Percentiles rank a stretch among this genome's conserved stretches.
These are phyloP conservation scores for Trematomus loennbergii DNA, from an alignment of 2,113 vertebrate species.

Conservation along the genomic window DNA sequence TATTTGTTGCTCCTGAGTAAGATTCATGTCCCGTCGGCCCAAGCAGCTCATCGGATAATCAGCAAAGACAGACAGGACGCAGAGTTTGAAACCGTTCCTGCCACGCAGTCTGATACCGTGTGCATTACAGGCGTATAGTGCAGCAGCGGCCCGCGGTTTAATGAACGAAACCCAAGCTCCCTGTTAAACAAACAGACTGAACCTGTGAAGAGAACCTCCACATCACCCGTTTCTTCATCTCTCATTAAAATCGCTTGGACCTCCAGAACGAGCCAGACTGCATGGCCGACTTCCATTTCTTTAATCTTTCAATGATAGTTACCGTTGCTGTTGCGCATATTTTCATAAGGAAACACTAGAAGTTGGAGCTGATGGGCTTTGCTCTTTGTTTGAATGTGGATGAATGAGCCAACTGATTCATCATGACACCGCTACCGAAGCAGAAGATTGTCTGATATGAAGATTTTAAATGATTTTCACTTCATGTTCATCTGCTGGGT, in stretches of 20 bases:
- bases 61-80: conserved; percentile 26
- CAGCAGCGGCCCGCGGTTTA: conserved; percentile 65
- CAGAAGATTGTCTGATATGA: conserved; percentile 56
- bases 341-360: conserved; percentile 79
- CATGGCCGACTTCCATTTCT: conserved; percentile 70
- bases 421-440: conserved; percentile 63
- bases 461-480: conserved; percentile 35
- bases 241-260: conserved; percentile 61
- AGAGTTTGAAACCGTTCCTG: conserved; percentile 52
- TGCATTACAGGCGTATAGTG: conserved; percentile 57
- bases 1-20: conserved; percentile 15
- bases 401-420: conserved; percentile 72
- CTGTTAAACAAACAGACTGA: conserved; percentile 72
- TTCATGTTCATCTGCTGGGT: conserved; percentile 21
- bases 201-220: conserved; percentile 67
- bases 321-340: conserved; percentile 69
- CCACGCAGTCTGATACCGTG: conserved; percentile 62
- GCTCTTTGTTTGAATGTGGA: conserved; percentile 54
- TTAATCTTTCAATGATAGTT: conserved; percentile 80
- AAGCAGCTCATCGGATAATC: conserved; percentile 34
- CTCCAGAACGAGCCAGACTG: conserved; percentile 40
- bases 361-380: conserved; percentile 64
- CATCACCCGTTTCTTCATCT: conserved; percentile 62
- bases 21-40: neutral
- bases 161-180: conserved; percentile 67